A percentile compares a stretch with the other conserved stretches of the same genome.
These are phyloP conservation scores for Beaufortia kweichowensis DNA, from an alignment of 2,113 vertebrate species.

Conservation along the genomic window DNA sequence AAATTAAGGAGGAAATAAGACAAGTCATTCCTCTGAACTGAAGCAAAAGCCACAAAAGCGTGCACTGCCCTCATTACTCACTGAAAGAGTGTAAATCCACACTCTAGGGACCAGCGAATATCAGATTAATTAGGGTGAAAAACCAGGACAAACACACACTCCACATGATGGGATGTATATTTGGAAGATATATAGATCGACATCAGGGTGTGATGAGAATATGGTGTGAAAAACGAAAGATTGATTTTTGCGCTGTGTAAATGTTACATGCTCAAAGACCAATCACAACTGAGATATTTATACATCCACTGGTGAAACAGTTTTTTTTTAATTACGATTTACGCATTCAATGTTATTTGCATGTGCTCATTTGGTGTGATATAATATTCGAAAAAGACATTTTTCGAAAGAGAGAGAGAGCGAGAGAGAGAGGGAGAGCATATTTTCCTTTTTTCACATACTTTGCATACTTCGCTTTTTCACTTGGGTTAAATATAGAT, in stretches of 20 bases:
- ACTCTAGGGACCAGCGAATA: conserved; percentile 54
- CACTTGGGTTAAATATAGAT: conserved; percentile 75
- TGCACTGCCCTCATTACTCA: conserved; percentile 20
- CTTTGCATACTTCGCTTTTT: conserved; percentile 73
- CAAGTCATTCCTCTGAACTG: conserved; percentile 6
- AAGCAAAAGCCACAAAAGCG: conserved; percentile 20
- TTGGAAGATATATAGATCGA: conserved; percentile 21
- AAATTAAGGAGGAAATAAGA: background rate
- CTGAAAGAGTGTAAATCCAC: conserved; percentile 35
- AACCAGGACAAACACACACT: conserved; percentile 46
- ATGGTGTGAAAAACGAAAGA: no score
- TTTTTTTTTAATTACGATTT: background rate
- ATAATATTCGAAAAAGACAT: conserved; percentile 7
- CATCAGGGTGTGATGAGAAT: conserved; percentile 18
- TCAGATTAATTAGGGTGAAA: conserved; percentile 55
- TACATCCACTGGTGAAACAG: no score
- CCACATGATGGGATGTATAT: background rate
- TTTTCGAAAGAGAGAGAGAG: conserved; percentile 2
- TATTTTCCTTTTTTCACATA: background rate
- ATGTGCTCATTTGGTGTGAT: conserved; percentile 4
- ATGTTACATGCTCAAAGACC: background rate
- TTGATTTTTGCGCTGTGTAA: no score
- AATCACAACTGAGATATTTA: background rate
- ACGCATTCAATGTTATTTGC: background rate
- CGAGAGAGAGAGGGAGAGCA: conserved; percentile 8